These are phyloP conservation scores for Scartelaos histophorus DNA, from an alignment of 2,113 vertebrate genomes.

Conservation along the genomic window DNA sequence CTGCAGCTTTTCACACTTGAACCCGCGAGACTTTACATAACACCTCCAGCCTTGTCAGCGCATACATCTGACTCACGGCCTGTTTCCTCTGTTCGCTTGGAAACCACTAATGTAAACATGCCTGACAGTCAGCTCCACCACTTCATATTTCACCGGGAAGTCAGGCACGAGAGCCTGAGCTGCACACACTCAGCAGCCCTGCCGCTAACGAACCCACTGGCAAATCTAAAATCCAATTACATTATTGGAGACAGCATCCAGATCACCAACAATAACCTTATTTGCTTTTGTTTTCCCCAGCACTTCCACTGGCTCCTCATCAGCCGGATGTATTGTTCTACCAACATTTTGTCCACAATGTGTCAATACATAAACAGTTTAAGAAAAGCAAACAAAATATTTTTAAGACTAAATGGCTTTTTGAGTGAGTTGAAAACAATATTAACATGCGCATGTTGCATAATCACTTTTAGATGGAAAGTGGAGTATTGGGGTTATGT, in stretches of 20 bases:
- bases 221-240: background rate
- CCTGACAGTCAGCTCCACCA: slow-evolving; percentile 20
- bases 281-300: background rate
- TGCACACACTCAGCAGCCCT: background rate
- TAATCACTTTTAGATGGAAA: background rate
- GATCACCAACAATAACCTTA: background rate
- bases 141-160: slow-evolving; percentile 23
- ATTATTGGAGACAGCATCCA: background rate
- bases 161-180: slow-evolving; percentile 1
- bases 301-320: background rate
- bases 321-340: background rate
- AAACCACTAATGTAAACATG: slow-evolving; percentile 51
- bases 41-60: slow-evolving; percentile 32
- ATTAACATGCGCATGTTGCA: background rate
- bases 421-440: background rate
- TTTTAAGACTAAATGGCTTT: background rate
- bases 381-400: slow-evolving; percentile 3
- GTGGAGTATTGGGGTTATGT: background rate
- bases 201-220: background rate
- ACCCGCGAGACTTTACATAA: slow-evolving; percentile 26
- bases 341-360: background rate
- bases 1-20: slow-evolving; percentile 14
- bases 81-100: slow-evolving; percentile 42
- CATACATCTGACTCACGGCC: slow-evolving; percentile 28
- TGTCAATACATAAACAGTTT: background rate